Base-by-base conservation (phyloP, 2,888 invertebrate species). In the Lamellibrachia columna region DNA sequence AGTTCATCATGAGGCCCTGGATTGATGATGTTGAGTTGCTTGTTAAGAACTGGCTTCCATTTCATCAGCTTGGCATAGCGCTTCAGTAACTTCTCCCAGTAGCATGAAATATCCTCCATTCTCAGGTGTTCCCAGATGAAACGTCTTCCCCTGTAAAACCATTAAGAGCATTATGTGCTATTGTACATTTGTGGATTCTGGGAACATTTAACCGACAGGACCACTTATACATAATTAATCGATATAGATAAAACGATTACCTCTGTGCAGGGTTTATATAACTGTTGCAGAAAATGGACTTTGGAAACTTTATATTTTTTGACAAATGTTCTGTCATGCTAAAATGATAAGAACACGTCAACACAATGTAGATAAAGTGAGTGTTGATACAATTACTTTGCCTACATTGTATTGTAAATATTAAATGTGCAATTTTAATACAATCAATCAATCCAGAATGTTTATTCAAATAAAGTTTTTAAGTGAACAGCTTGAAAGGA, bases 61-160 rank as follows among this genome's bases (percentile, higher is more conserved):
- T 94, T 97, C 8, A 98, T 95, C 91, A 98, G 97, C 95, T 98
- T 98, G 1, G 98, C 97, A 96, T 99, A 99, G 94, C 97, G 97
- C 93, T 97, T 97, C 8, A 99, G 96, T 93, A 99, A 97, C 94
- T 97, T 97, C 94, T 97, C 97, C 99, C 99, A 99, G 96, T 98
- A 99, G 95, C 98, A 98, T 94, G 97, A 97, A 0, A 99, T 97
- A 96, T 99, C 98, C 93, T 98, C 97, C 97, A 98, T 97, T 94
- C 97, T 97, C 93, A 99, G 97, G 97, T 98, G 98, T 93, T 98
- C 97, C 98, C 98, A 98, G 95, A 99, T 98, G 95, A 98, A 98
- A 94, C 98, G 97, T 95, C 97, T 98, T 0, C 99, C 99, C 94
- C 98, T 97, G 95, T 92, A 93, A 93, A 91, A 91, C 52, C 91